These are phyloP conservation scores for Drosophila tripunctata DNA, from an alignment of 2,888 invertebrate species.

Conservation along the genomic window DNA sequence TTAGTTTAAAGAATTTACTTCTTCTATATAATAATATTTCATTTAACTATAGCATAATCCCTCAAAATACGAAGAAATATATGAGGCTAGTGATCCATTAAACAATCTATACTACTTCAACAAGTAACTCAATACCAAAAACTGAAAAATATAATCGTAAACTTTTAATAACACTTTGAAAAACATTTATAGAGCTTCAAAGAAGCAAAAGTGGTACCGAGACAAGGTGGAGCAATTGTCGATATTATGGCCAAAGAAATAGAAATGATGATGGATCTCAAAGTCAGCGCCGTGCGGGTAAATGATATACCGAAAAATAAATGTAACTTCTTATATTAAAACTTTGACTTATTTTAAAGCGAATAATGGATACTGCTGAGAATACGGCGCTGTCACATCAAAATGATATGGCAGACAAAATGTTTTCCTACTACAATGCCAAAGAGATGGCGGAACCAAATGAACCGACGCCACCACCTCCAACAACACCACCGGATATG, in stretches of 20 bases:
- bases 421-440: slow-evolving; percentile 89
- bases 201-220: slow-evolving; percentile 89
- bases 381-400: slow-evolving; percentile 89
- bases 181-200: slow-evolving; percentile 89
- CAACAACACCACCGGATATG: slow-evolving; percentile 85
- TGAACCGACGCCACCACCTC: slow-evolving; percentile 85
- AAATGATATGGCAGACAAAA: slow-evolving; percentile 85
- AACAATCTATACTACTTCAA: too few species aligned
- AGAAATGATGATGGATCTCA: slow-evolving; percentile 93
- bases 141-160: too few species aligned
- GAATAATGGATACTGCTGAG: slow-evolving; percentile 95
- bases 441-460: slow-evolving; percentile 88
- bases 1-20: too few species aligned
- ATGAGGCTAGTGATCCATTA: too few species aligned
- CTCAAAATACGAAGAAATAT: too few species aligned
- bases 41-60: too few species aligned
- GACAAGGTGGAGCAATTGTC: slow-evolving; percentile 91
- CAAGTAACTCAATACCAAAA: too few species aligned
- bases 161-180: not conserved
- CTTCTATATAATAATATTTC: too few species aligned
- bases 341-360: slow-evolving; percentile 84
- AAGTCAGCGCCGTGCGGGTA: slow-evolving; percentile 94
- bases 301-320: too few species aligned
- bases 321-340: too few species aligned
- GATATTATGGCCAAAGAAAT: slow-evolving; percentile 93